Evolutionary conservation across 2,113 vertebrate species (phyloP).

Genomic region (Rhea pennata): DNA sequence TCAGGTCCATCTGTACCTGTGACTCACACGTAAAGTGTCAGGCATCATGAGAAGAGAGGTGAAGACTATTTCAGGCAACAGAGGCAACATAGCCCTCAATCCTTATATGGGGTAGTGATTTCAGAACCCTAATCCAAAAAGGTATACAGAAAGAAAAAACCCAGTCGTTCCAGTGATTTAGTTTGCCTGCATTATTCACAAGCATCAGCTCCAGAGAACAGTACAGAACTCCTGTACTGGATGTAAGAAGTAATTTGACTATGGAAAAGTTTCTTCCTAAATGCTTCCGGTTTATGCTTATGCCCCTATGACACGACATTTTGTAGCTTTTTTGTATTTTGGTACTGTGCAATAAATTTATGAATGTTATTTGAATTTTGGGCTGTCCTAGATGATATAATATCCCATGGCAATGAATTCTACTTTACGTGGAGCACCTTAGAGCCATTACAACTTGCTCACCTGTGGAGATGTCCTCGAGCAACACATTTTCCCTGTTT

Average conservation of each 20-base stretch:
- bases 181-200: neutral
- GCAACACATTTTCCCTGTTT: neutral
- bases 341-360: neutral
- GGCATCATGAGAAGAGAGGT: neutral
- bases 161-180: neutral
- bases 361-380: neutral
- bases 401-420: neutral
- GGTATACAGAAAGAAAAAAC: neutral
- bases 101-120: neutral
- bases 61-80: neutral
- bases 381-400: neutral
- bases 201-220: neutral
- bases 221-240: neutral
- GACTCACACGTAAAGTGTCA: neutral
- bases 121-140: neutral
- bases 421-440: neutral
- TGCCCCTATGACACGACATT: neutral
- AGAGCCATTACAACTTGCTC: neutral
- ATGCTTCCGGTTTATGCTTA: neutral
- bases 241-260: neutral
- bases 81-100: neutral
- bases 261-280: neutral
- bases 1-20: constrained; percentile 9
- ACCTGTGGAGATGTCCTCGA: constrained; percentile 31
- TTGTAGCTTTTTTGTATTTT: neutral